Evolutionary conservation across 1,140 invertebrate genomes (phyloP), one percentile per base, ranked within the genome.

Genomic region (Meloidogyne floridensis): DNA sequence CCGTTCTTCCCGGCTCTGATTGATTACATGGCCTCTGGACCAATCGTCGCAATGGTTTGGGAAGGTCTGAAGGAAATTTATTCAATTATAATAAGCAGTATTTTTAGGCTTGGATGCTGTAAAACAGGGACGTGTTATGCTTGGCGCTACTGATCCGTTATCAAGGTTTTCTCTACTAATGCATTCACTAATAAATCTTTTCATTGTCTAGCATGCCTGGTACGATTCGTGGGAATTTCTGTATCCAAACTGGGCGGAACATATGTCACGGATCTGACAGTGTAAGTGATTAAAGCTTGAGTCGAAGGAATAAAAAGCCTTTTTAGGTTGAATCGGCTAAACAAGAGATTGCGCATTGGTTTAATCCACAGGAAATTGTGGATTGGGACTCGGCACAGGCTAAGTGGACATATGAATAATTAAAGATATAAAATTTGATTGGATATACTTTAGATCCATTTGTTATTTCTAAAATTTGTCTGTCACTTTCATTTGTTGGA

Each of bases 1-100:
- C 94, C 95, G 72, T 99, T 99, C 92, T 99, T 98, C 92, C 93
- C 94, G 77, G 94, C 95, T 89, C 93, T 99, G 74, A 93, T 99
- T 15, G 94, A 95, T 87, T 99, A 98, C 92, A 99, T 99, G 96
- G 93, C 93, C 87, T 96, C 95, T 84, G 97, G 97, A 84, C 96
- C 97, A 83, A 95, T 98, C 85, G 95, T 98, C 80, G 95, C 96
- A 71, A 98, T 98, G 96, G 96, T 90, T 74, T 89, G 86, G 88
- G 85, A 86, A 54, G 81, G 81, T 82, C 9, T 72, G 53, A n/a
- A n/a, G 7, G 53, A 15, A 9, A 18, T 54, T 71, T 71, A n/a
- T 3, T n/a, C 15, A 6, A 5, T 59, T 56, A 11, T 59, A 4
- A 3, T n/a, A 4, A 59, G n/a, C 1, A n/a, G 2, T 11, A 6